phyloP scores from a whole-genome alignment of 37 sponge, comb jelly and placozoan species.

The Diacarnus erythraeanus region DNA sequence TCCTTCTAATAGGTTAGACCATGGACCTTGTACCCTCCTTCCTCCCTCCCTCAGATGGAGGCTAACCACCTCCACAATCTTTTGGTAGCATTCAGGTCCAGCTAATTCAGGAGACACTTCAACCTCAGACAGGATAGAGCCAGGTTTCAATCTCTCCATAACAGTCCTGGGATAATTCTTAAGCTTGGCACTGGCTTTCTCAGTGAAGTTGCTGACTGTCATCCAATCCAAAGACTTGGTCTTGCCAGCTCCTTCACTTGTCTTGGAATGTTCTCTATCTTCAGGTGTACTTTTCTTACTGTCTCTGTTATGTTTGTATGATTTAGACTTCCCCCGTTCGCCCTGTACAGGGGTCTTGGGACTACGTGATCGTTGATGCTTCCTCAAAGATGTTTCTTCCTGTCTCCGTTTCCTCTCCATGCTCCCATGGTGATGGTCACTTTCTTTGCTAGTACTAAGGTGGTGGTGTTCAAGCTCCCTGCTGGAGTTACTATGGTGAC shows the following conservation, averaged over 20 bases:
- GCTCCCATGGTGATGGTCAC: background rate
- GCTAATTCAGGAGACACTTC: slow-evolving; percentile 48
- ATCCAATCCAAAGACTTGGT: slow-evolving; percentile 24
- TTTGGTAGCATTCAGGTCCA: slow-evolving; percentile 30
- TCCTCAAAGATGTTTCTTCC: background rate
- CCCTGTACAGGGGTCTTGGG: background rate
- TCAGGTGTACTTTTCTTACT: background rate
- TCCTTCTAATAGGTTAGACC: background rate
- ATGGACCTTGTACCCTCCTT: background rate
- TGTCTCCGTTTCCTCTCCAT: background rate
- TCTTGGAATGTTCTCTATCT: background rate
- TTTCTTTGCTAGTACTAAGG: background rate
- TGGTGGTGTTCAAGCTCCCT: background rate
- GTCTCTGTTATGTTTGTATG: background rate
- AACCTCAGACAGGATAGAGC: slow-evolving; percentile 16
- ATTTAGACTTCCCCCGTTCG: background rate
- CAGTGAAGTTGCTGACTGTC: slow-evolving; percentile 6
- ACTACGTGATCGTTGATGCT: slow-evolving; percentile 2
- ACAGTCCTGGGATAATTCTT: background rate
- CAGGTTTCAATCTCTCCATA: slow-evolving; percentile 39
- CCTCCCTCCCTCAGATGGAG: background rate
- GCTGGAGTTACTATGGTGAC: background rate
- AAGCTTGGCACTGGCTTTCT: slow-evolving; percentile 4
- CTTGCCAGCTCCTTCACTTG: background rate
- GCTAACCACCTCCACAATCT: background rate